These are phyloP conservation scores for Drosophila hydei DNA, from an alignment of 1,140 invertebrate genomes.

Conservation along the genomic window DNA sequence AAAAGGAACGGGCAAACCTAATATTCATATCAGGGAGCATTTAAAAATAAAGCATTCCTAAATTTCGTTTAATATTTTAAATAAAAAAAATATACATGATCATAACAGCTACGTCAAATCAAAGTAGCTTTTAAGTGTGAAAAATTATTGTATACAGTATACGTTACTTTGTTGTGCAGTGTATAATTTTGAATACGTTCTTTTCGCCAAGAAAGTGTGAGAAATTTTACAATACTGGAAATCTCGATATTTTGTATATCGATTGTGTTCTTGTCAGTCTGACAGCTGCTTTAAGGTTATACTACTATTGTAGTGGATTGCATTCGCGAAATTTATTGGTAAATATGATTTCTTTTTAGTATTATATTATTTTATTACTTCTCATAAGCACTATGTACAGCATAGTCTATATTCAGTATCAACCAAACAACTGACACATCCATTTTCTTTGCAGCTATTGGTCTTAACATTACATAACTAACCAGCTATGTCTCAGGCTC, in stretches of 20 bases:
- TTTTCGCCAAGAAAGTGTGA: not conserved
- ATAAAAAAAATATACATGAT: too few species aligned
- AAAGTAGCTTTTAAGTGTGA: not conserved
- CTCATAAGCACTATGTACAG: not conserved
- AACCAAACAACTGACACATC: constrained; percentile 5
- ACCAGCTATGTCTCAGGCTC: constrained; percentile 84
- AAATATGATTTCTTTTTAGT: constrained; percentile 49
- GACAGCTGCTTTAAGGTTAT: constrained; percentile 82
- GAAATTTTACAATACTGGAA: constrained; percentile 30
- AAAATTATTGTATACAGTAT: too few species aligned
- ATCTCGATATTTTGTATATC: constrained; percentile 31
- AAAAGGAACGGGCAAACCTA: not conserved
- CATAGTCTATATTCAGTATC: accelerated
- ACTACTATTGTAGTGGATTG: constrained; percentile 54
- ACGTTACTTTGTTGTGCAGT: not conserved
- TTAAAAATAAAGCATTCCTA: too few species aligned
- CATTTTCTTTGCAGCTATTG: constrained; percentile 50
- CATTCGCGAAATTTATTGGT: constrained; percentile 58
- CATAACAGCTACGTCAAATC: not conserved
- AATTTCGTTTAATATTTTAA: too few species aligned
- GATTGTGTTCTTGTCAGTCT: constrained; percentile 47
- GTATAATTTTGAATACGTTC: too few species aligned
- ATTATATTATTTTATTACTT: constrained; percentile 6
- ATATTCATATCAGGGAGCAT: too few species aligned
- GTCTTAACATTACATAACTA: constrained; percentile 76